These are phyloP conservation scores for Mormyrus hasselquistii DNA, from an alignment of 2,797 vertebrate genomes.

Conservation along the genomic window DNA sequence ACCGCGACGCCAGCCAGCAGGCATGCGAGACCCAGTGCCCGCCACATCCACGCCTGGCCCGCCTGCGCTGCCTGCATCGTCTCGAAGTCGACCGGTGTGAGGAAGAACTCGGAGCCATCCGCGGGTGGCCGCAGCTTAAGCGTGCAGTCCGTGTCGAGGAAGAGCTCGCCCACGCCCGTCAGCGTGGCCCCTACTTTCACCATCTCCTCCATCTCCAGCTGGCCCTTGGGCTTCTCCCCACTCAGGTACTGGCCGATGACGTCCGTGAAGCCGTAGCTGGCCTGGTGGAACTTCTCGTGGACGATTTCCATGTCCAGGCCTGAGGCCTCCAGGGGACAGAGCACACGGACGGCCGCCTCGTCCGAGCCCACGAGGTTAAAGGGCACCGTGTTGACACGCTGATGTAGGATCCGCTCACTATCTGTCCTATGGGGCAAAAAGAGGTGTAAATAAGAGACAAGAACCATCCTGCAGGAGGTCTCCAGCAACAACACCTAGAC, in stretches of 20 bases:
- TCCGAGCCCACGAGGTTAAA: constrained; percentile 61
- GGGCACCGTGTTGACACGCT: constrained; percentile 66
- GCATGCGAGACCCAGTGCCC: constrained; percentile 49
- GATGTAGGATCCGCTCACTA: constrained; percentile 66
- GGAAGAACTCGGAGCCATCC: constrained; percentile 61
- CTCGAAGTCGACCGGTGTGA: constrained; percentile 69
- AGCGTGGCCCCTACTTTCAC: constrained; percentile 73
- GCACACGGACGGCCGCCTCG: constrained; percentile 57
- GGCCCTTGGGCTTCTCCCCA: constrained; percentile 80
- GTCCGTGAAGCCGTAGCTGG: constrained; percentile 60
- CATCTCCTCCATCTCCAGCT: constrained; percentile 82
- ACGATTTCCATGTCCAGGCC: constrained; percentile 66
- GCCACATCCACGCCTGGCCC: constrained; percentile 54
- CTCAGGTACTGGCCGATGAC: constrained; percentile 74
- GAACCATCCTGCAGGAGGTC: neutral
- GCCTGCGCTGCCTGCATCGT: constrained; percentile 57
- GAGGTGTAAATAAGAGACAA: neutral
- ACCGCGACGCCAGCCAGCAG: constrained; percentile 47
- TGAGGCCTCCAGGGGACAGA: constrained; percentile 64
- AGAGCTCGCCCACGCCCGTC: constrained; percentile 72
- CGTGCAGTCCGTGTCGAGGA: constrained; percentile 62
- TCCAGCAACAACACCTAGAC: neutral
- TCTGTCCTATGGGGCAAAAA: constrained; percentile 60
- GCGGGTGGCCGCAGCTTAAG: constrained; percentile 69
- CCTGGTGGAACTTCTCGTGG: constrained; percentile 77